These are phyloP conservation scores for Pseudobourletiella spinata DNA, from an alignment of 1,140 invertebrate genomes.

Conservation along the genomic window DNA sequence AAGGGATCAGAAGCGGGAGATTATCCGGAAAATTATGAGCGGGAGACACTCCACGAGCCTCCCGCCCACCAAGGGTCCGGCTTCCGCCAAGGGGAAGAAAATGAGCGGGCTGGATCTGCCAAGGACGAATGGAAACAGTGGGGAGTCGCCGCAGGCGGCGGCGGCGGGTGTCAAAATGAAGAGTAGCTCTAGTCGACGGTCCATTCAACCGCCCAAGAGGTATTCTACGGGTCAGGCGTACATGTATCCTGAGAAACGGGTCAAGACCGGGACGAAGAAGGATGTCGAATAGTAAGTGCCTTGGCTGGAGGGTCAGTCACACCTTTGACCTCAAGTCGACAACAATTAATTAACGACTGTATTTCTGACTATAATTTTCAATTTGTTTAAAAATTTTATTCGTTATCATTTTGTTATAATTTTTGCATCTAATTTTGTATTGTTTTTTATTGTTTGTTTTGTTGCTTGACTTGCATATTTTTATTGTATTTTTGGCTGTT, in stretches of 20 bases:
- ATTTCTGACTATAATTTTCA: too few species aligned
- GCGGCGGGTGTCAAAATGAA: too few species aligned
- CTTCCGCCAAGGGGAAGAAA: background rate
- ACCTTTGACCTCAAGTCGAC: too few species aligned
- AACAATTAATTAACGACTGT: too few species aligned
- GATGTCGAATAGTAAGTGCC: constrained; percentile 5
- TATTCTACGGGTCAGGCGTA: constrained; percentile 18
- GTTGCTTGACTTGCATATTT: too few species aligned
- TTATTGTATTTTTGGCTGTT: too few species aligned
- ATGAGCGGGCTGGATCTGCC: background rate
- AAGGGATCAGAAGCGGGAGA: constrained; percentile 16
- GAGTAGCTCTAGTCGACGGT: constrained; percentile 10
- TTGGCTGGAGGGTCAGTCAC: too few species aligned
- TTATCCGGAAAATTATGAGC: constrained; percentile 12
- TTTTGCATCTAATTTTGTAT: too few species aligned
- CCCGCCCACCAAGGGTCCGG: background rate
- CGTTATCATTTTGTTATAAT: too few species aligned
- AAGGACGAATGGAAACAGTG: background rate
- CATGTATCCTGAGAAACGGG: constrained; percentile 15
- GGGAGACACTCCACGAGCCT: background rate
- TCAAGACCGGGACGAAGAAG: constrained; percentile 6
- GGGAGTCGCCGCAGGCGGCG: background rate
- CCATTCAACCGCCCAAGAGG: constrained; percentile 28
- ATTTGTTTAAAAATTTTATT: too few species aligned
- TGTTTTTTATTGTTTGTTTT: too few species aligned